These are phyloP conservation scores for Chrysolina oricalcia DNA, from an alignment of 2,888 invertebrate genomes.

Conservation along the genomic window DNA sequence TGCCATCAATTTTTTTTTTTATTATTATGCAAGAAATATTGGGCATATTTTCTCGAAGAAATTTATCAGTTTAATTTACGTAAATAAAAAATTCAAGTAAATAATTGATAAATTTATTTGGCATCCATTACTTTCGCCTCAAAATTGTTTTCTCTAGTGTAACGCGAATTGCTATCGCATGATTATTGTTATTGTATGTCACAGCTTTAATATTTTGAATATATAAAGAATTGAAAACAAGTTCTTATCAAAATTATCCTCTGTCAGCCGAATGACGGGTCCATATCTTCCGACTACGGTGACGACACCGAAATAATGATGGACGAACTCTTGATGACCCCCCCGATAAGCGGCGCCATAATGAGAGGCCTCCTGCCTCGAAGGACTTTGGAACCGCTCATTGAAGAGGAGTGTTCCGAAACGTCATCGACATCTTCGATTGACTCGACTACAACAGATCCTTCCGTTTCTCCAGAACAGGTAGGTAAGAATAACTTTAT, in stretches of 20 bases:
- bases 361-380: slow-evolving; percentile 82
- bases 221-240: neutral
- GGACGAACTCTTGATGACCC: slow-evolving; percentile 86
- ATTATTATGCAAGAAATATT: too few species aligned
- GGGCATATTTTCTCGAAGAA: too few species aligned
- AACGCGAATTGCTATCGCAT: neutral
- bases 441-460: slow-evolving; percentile 60
- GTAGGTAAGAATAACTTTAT: slow-evolving; percentile 64
- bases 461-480: slow-evolving; percentile 70
- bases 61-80: too few species aligned
- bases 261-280: slow-evolving; percentile 66
- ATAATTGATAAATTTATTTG: too few species aligned
- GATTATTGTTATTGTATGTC: neutral
- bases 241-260: slow-evolving; percentile 2
- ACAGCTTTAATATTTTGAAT: too few species aligned
- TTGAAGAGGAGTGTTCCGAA: slow-evolving; percentile 87
- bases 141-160: too few species aligned
- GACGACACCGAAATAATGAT: slow-evolving; percentile 88
- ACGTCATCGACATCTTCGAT: slow-evolving; percentile 72
- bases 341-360: slow-evolving; percentile 83
- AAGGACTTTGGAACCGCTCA: slow-evolving; percentile 85
- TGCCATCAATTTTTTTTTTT: too few species aligned
- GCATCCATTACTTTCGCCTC: too few species aligned
- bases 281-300: slow-evolving; percentile 78
- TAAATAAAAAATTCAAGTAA: too few species aligned